These are phyloP conservation scores for Orchesella cincta DNA, from an alignment of 1,140 invertebrate genomes.

Conservation along the genomic window DNA sequence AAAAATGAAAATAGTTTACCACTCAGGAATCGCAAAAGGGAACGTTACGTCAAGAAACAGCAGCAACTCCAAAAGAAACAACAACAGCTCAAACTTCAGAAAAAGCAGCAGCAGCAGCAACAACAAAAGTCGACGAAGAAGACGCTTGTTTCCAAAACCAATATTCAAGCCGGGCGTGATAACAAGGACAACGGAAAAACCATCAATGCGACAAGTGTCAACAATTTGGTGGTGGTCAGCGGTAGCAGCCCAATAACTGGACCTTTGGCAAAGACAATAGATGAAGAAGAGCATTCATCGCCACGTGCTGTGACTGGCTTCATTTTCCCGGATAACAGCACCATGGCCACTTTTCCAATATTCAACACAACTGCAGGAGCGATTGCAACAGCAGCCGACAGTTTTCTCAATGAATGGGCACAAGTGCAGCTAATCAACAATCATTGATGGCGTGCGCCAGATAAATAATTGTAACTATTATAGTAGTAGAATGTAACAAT, in stretches of 20 bases:
- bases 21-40: neutral
- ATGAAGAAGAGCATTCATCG: neutral
- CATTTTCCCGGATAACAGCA: neutral
- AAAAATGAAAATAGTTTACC: neutral
- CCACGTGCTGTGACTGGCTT: neutral
- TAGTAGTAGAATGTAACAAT: neutral
- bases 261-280: neutral
- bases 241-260: neutral
- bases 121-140: neutral
- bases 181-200: neutral
- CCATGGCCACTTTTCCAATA: neutral
- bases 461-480: neutral
- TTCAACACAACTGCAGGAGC: neutral
- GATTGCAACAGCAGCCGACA: conserved; percentile 10
- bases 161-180: neutral
- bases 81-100: neutral
- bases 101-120: neutral
- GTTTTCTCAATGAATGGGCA: conserved; percentile 40
- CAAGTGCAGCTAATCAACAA: conserved; percentile 42
- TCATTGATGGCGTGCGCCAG: conserved; percentile 10
- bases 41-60: neutral
- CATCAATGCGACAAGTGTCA: neutral
- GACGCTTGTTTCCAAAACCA: neutral
- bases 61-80: neutral
- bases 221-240: neutral